Evolutionary conservation across 2,113 vertebrate genomes (phyloP).

Genomic region (Pandion haliaetus): DNA sequence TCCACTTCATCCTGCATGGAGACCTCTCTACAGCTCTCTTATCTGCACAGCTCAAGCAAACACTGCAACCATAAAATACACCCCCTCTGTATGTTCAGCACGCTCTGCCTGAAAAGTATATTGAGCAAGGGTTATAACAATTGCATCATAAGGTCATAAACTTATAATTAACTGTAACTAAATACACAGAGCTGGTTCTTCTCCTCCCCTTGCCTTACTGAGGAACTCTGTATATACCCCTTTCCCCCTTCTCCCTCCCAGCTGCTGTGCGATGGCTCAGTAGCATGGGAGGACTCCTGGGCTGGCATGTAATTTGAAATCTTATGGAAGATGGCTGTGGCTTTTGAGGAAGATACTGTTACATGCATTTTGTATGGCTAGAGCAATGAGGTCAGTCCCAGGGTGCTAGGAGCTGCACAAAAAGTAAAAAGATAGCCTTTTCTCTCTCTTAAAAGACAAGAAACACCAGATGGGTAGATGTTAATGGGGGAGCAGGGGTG

Average conservation of each 20-base stretch:
- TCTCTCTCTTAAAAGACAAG: background rate
- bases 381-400: background rate
- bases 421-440: background rate
- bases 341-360: constrained; percentile 7
- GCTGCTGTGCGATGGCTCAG: background rate
- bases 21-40: background rate
- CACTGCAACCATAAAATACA: background rate
- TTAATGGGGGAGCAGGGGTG: background rate
- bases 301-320: background rate
- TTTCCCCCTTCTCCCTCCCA: background rate
- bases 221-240: background rate
- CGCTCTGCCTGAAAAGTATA: background rate
- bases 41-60: constrained; percentile 26
- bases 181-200: constrained; percentile 15
- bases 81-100: background rate
- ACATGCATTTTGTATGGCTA: background rate
- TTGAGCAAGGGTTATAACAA: constrained; percentile 32
- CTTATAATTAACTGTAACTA: constrained; percentile 43
- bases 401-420: background rate
- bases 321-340: background rate
- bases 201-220: background rate
- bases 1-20: accelerated
- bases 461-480: background rate
- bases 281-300: background rate
- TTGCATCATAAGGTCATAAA: constrained; percentile 63